A percentile compares a stretch with the other conserved stretches of the same genome.
phyloP scores from a whole-genome alignment of 2,113 vertebrate genomes.

The Nipponia nippon region DNA sequence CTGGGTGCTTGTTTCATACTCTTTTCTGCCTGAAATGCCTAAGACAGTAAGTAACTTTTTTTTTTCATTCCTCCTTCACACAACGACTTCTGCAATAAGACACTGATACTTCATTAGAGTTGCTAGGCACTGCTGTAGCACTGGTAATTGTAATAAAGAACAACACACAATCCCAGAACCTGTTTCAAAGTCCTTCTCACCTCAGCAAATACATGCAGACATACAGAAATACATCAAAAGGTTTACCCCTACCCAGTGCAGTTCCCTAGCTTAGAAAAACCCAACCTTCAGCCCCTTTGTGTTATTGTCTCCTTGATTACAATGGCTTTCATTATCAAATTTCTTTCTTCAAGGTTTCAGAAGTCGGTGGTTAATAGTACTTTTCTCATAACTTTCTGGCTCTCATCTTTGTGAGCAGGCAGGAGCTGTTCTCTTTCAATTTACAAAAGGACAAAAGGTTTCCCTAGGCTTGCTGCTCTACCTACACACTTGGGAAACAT shows the following conservation, averaged over 20 bases:
- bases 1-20: not conserved
- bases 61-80: not conserved
- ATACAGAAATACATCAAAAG: not conserved
- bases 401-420: not conserved
- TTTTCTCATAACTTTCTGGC: not conserved
- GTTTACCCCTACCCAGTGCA: not conserved
- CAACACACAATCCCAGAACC: not conserved
- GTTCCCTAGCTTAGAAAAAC: not conserved
- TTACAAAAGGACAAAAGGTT: conserved; percentile 22
- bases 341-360: not conserved
- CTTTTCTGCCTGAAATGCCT: not conserved
- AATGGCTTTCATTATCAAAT: not conserved
- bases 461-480: not conserved
- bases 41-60: not conserved
- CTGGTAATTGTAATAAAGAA: not conserved
- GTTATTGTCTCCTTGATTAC: not conserved
- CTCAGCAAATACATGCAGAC: not conserved
- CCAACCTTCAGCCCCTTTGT: not conserved
- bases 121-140: not conserved
- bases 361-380: not conserved
- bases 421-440: not conserved
- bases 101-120: not conserved
- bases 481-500: not conserved
- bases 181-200: not conserved
- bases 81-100: not conserved